Evolutionary conservation across 23 tunicate genomes (phyloP), one percentile per base, ranked within the genome.

Genomic region (Styela plicata): DNA sequence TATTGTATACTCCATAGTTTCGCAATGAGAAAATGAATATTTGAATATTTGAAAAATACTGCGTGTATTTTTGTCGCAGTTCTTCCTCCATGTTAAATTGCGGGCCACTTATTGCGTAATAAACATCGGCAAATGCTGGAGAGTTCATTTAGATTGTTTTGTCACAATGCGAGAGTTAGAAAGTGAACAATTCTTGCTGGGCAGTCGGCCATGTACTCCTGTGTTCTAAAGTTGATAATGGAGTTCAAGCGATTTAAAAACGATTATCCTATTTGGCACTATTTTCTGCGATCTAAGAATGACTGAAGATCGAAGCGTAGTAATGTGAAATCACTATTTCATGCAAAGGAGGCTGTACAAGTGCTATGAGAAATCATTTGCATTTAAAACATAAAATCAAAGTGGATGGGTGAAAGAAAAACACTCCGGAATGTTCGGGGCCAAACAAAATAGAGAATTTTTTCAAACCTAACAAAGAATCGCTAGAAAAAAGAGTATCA

Each of bases 221-320:
- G n/a, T n/a, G n/a, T n/a, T n/a, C n/a, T n/a, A n/a, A n/a, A n/a
- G n/a, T n/a, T n/a, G n/a, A n/a, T n/a, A 74, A 84, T 84, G 83
- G 85, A 80, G 53, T 86, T 86, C 73, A 79, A 86, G 69, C 79
- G 89, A 44, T 79, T 79, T 24, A 79, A 79, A 79, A 80, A 85
- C 33, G 85, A 86, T n/a, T 63, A 80, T 64, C 85, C 85, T 27
- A 81, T 80, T 26, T 86, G 90, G 90, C 23, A 33, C 85, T 81
- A 86, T 80, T 86, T 86, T 81, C 74, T 81, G 7, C 85, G 85
- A 57, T 86, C 85, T 69, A 74, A 69, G 70, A 86, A 86, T 86
- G 90, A 85, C 35, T 85, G 80, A 62, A 86, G 85, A 73, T 85
- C 90, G 31, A 80, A 80, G 32, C 80, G 85, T n/a, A 86, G 73